Base-by-base conservation (phyloP, 2,113 vertebrate species). In the Limnothrissa miodon region DNA sequence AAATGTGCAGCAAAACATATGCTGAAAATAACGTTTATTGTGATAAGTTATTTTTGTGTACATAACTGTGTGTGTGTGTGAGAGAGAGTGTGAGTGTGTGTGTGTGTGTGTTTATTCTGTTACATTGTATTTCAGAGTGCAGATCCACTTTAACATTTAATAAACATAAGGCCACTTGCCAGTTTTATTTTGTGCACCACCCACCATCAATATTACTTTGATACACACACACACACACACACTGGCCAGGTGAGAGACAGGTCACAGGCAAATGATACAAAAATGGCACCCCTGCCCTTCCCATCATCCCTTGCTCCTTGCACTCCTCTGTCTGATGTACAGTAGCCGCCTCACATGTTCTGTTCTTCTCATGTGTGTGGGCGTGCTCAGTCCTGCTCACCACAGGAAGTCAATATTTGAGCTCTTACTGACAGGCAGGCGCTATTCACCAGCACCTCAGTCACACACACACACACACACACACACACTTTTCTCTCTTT, bases 391-490 rank as follows among this genome's bases (percentile, higher is more conserved):
- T 84, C 85, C 42, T 81, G 83, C 51, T 88, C 86, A 45, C 84
- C 82, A 86, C 82, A 92, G 92, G 90, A 93, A 93, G 91, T 93
- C 90, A 93, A 93, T 94, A 93, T 94, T 94, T 93, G 93, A 48
- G 13, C 87, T 78, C 82, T 90, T 90, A 89, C 87, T 92, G 89
- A 81, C 91, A 93, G 86, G 84, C 82, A 83, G 87, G 87, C 87
- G 92, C 88, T 85, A 92, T 86, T 88, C 89, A 85, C 86, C 44
- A 78, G 78, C 10, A 62, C 13, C n/a, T n/a, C n/a, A n/a, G n/a
- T n/a, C n/a, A n/a, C n/a, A n/a, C 81, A 85, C 83, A 82, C 84
- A 79, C 83, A 84, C 80, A 84, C 83, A 84, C n/a, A n/a, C n/a
- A n/a, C n/a, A n/a, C n/a, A n/a, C n/a, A n/a, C n/a, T n/a, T n/a